Evolutionary conservation across 2,888 invertebrate species (phyloP).

Genomic region (Cynaeus angustus): DNA sequence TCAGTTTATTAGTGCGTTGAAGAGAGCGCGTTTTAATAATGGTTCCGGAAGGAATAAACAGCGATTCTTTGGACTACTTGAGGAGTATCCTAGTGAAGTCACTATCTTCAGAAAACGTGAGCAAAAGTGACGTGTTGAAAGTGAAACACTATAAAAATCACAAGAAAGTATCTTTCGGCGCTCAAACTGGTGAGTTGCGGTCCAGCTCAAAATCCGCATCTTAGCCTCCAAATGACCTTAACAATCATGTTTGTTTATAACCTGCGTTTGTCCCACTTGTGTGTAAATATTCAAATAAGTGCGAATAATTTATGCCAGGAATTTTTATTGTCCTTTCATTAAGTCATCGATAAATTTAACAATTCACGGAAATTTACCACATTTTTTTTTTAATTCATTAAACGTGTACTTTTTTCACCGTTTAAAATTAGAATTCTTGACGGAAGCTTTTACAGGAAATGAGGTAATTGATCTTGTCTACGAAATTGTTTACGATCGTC

Average conservation of each 20-base stretch:
- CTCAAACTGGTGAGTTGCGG: slow-evolving; percentile 39
- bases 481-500: slow-evolving; percentile 32
- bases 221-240: slow-evolving; percentile 47
- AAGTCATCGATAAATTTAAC: slow-evolving; percentile 48
- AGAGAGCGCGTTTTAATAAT: slow-evolving; percentile 46
- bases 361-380: slow-evolving; percentile 36
- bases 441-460: slow-evolving; percentile 43
- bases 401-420: slow-evolving; percentile 25
- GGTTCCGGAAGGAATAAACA: slow-evolving; percentile 56
- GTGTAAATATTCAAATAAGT: slow-evolving; percentile 31
- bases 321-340: slow-evolving; percentile 43
- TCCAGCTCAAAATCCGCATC: slow-evolving; percentile 13
- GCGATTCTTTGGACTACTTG: slow-evolving; percentile 74
- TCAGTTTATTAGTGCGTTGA: slow-evolving; percentile 40
- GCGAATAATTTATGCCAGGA: slow-evolving; percentile 34
- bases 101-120: slow-evolving; percentile 75
- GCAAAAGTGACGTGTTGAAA: slow-evolving; percentile 70
- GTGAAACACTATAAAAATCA: slow-evolving; percentile 50
- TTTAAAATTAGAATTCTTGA: slow-evolving; percentile 40
- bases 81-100: slow-evolving; percentile 75
- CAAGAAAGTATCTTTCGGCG: slow-evolving; percentile 41
- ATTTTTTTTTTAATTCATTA: slow-evolving; percentile 15
- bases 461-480: slow-evolving; percentile 45
- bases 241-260: slow-evolving; percentile 42
- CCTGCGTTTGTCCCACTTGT: slow-evolving; percentile 44